A percentile compares a stretch with the other conserved stretches of the same genome.
These are phyloP conservation scores for Lasiurus borealis DNA, from an alignment of 2,113 vertebrate genomes.

Conservation along the genomic window DNA sequence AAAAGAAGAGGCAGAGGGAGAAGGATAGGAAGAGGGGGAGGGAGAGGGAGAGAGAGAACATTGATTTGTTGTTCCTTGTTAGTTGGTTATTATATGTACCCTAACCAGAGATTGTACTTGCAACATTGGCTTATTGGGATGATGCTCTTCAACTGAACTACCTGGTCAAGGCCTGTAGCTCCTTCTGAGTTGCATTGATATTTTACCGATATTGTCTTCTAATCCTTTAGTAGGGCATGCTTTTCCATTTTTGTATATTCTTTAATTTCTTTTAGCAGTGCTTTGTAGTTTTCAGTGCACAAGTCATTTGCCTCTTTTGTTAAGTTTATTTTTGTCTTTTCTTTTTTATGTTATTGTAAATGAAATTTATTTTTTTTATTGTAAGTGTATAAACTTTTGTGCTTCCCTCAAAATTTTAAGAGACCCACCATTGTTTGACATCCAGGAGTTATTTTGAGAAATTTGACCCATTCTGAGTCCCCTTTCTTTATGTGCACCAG, in stretches of 20 bases:
- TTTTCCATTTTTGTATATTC: constrained; percentile 44
- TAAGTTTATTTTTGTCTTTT: neutral
- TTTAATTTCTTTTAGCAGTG: neutral
- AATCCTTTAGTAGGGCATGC: neutral
- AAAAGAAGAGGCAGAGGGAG: no score
- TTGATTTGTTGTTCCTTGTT: no score
- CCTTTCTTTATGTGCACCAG: neutral
- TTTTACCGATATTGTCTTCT: constrained; percentile 2
- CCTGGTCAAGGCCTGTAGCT: neutral
- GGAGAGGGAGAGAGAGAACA: no score
- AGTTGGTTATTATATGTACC: no score
- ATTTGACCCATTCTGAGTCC: neutral
- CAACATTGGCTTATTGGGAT: no score
- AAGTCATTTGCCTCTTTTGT: neutral
- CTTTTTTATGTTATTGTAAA: neutral
- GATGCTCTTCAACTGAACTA: no score
- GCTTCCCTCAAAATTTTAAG: constrained; percentile 1
- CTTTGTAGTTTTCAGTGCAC: neutral
- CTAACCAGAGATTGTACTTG: no score
- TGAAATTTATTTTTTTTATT: neutral
- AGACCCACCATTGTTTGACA: neutral
- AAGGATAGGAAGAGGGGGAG: no score
- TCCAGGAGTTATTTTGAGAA: neutral
- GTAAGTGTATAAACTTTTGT: neutral
- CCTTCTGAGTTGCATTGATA: neutral